Base-by-base conservation (phyloP, 2,113 vertebrate genomes). In the Gasterosteus nipponicus region DNA sequence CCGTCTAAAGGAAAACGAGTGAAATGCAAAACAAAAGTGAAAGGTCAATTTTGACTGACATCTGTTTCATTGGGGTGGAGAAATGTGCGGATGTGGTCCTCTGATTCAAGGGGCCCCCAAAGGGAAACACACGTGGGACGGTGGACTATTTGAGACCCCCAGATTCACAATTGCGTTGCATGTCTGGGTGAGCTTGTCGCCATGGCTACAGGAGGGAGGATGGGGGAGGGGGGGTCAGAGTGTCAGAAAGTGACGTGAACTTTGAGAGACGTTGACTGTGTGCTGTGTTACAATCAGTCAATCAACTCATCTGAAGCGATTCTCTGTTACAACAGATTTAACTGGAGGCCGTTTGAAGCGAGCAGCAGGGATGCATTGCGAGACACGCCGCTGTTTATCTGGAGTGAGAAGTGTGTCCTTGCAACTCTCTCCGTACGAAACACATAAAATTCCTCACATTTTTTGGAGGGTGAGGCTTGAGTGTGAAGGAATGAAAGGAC, bases 391-490 rank as follows among this genome's bases (percentile, higher is more conserved):
- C 33, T 9, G 44, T 59, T 63, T 18, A 70, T 1, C 2, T 51
- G 12, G 19, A 15, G 15, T 61, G 1, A 77, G 19, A 51, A 1
- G 2, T 7, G 11, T 54, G 62, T 53, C 5, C 19, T 54, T 7
- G 66, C 26, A 16, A 1, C 42, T 78, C 58, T 75, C 4, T 71
- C 64, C n/a, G 49, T 51, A 49, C 73, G 67, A 75, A 35, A 75
- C 49, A 44, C 61, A 56, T 33, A 38, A 73, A 72, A 84, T 78
- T 69, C 54, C 57, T 44, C 33, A n/a, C 47, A 80, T 82, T 77
- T 79, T 68, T 62, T 54, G 29, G 12, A 74, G 65, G 49, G 35
- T 31, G 11, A 38, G 71, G 75, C 71, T 74, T 53, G 22, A 42
- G 29, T 12, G 26, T 8, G 18, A 66, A 75, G 26, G 54, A 78